Evolutionary conservation across 2,113 vertebrate species (phyloP).

Genomic region (Ginglymostoma cirratum): DNA sequence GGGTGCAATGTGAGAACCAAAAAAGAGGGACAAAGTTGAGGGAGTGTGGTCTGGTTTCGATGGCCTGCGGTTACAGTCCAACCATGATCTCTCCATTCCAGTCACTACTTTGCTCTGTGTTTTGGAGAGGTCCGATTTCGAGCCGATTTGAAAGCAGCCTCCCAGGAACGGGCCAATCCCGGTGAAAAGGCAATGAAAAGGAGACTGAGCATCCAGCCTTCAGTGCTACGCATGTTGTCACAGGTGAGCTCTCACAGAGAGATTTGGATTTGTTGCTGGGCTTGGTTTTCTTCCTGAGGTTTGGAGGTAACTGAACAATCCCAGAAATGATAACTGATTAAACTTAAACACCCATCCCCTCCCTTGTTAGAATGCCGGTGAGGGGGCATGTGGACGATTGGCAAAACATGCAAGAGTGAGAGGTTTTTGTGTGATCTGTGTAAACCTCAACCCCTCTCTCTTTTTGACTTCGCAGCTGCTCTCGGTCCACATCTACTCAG

Average conservation of each 20-base stretch:
- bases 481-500: constrained; percentile 80
- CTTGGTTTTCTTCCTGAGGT: constrained; percentile 9
- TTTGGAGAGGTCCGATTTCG: constrained; percentile 83
- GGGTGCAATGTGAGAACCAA: not conserved
- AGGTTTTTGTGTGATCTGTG: not conserved
- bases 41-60: not conserved
- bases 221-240: constrained; percentile 68
- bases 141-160: constrained; percentile 68
- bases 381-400: not conserved
- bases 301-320: not conserved
- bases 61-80: not conserved
- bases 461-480: constrained; percentile 60
- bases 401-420: too few species aligned
- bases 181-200: constrained; percentile 42
- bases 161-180: constrained; percentile 44
- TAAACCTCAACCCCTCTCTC: constrained; percentile 32
- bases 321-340: not conserved
- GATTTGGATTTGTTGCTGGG: not conserved
- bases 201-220: constrained; percentile 61
- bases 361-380: not conserved
- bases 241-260: constrained; percentile 62
- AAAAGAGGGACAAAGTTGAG: not conserved
- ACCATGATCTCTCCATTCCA: constrained; percentile 45
- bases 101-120: constrained; percentile 81
- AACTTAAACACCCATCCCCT: not conserved